Evolutionary conservation across 2,888 invertebrate genomes (phyloP).

Genomic region (Netelia virgata): DNA sequence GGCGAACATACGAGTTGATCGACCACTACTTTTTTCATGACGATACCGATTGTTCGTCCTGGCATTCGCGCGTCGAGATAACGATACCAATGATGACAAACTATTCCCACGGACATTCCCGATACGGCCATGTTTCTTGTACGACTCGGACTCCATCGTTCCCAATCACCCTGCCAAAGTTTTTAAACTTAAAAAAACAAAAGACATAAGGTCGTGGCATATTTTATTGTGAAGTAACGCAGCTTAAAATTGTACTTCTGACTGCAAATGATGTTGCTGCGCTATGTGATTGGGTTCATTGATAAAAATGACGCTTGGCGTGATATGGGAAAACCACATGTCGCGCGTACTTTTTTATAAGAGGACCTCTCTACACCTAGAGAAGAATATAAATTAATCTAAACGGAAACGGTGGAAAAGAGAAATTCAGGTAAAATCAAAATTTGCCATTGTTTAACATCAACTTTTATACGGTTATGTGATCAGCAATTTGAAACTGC

Average conservation of each 20-base stretch:
- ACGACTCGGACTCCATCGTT: conserved; percentile 87
- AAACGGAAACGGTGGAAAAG: no score
- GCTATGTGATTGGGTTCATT: neutral
- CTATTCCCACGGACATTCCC: conserved; percentile 91
- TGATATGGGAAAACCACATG: no score
- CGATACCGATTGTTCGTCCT: conserved; percentile 88
- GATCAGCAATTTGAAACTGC: no score
- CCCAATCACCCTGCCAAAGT: conserved; percentile 84
- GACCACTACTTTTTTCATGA: conserved; percentile 91
- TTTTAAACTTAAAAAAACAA: conserved; percentile 12
- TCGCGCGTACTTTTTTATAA: no score
- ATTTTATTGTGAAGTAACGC: neutral
- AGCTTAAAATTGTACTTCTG: no score
- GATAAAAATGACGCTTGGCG: neutral
- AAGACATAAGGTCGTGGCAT: neutral
- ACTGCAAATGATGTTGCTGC: no score
- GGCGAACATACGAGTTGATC: conserved; percentile 96
- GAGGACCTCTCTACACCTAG: neutral
- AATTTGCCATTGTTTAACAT: no score
- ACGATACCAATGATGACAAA: conserved; percentile 95
- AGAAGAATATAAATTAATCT: no score
- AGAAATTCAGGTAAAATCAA: no score
- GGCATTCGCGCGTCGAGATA: conserved; percentile 90
- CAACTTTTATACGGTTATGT: no score
- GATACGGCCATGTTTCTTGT: conserved; percentile 92